Percentiles rank a stretch among this genome's conserved stretches.
These are phyloP conservation scores for Pyrrhopygopsis socrates DNA, from an alignment of 2,888 invertebrate genomes.

Conservation along the genomic window DNA sequence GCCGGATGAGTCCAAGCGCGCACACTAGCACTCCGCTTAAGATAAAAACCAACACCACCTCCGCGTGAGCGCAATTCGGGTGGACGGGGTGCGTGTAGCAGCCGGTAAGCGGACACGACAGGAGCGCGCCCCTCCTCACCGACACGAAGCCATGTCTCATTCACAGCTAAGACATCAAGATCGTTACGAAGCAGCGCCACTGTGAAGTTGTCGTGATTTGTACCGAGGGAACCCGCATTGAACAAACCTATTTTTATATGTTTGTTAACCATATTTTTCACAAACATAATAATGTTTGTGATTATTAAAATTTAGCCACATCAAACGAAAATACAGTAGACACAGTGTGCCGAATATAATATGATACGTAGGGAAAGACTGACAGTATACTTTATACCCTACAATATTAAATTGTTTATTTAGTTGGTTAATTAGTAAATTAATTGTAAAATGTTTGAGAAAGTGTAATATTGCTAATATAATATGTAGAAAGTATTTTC, in stretches of 20 bases:
- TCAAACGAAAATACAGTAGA: not conserved
- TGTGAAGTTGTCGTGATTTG: constrained; percentile 64
- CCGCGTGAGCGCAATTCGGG: constrained; percentile 14
- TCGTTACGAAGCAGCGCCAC: constrained; percentile 7
- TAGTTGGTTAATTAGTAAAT: too few relatives aligned
- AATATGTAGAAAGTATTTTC: too few relatives aligned
- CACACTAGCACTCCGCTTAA: constrained; percentile 27
- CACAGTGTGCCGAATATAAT: not conserved
- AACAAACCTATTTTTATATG: constrained; percentile 61
- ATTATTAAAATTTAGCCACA: not conserved
- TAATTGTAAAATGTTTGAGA: too few relatives aligned
- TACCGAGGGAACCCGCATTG: constrained; percentile 75
- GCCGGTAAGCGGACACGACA: constrained; percentile 38
- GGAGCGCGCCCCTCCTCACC: constrained; percentile 73
- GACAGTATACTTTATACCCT: not conserved
- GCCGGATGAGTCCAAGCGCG: not conserved
- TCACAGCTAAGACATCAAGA: constrained; percentile 73
- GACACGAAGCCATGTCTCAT: constrained; percentile 77
- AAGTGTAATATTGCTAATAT: too few relatives aligned
- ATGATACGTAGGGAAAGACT: not conserved
- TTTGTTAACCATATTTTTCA: not conserved
- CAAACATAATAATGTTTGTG: not conserved
- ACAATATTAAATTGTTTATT: too few relatives aligned
- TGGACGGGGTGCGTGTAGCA: constrained; percentile 45
- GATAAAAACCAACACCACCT: constrained; percentile 77